A percentile compares a stretch with the other conserved stretches of the same genome.
phyloP scores from a whole-genome alignment of 2,797 vertebrate species.

The Sebastes paucispinis region DNA sequence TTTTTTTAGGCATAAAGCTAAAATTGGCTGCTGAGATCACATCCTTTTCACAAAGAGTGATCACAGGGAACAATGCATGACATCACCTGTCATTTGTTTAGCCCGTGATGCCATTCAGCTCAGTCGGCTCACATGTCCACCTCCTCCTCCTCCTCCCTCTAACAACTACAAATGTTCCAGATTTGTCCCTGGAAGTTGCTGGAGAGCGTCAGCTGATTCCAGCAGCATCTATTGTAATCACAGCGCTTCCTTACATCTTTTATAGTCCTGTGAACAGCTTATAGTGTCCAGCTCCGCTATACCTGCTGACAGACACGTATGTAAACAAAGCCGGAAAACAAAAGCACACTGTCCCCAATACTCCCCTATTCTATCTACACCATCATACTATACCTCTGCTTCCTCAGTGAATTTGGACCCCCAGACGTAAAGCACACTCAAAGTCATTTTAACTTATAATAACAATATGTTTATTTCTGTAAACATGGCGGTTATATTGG shows the following conservation, averaged over 20 bases:
- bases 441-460: conserved; percentile 43
- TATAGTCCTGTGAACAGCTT: conserved; percentile 25
- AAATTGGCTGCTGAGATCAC: conserved; percentile 22
- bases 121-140: conserved; percentile 18
- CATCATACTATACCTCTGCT: conserved; percentile 13
- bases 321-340: conserved; percentile 60
- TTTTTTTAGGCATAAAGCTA: not conserved
- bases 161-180: conserved; percentile 19
- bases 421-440: conserved; percentile 6
- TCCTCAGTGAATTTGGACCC: conserved; percentile 21
- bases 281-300: conserved; percentile 22
- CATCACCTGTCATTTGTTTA: conserved; percentile 62
- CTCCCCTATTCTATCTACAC: not conserved
- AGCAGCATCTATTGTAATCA: conserved; percentile 49
- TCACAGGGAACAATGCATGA: conserved; percentile 51
- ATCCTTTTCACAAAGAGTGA: not conserved
- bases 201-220: conserved; percentile 42
- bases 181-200: conserved; percentile 1
- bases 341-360: conserved; percentile 22
- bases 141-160: not conserved
- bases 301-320: conserved; percentile 46
- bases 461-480: conserved; percentile 73
- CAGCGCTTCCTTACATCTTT: conserved; percentile 39
- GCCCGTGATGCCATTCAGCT: conserved; percentile 23
- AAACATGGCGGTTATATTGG: conserved; percentile 69